Percentiles rank a stretch among this genome's conserved stretches.
phyloP scores from a whole-genome alignment of 2,113 vertebrate species.

The Prolemur simus region DNA sequence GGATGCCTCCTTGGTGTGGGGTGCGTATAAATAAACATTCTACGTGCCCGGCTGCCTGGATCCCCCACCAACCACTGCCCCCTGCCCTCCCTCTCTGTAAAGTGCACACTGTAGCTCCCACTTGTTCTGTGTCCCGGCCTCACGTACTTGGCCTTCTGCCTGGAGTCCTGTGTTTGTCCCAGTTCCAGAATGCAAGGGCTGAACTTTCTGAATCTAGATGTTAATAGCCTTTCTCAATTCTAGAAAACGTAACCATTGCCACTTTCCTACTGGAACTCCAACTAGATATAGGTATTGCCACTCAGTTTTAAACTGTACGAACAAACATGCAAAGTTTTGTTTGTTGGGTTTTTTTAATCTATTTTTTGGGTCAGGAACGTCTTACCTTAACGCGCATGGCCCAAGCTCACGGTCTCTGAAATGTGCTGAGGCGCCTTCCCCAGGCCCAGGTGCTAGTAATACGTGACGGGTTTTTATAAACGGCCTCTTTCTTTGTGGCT shows the following conservation, averaged over 20 bases:
- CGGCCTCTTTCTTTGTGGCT: neutral
- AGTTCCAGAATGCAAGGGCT: neutral
- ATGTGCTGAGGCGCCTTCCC: neutral
- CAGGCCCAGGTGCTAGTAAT: neutral
- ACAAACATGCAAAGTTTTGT: neutral
- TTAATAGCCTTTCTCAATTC: neutral
- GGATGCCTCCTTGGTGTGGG: neutral
- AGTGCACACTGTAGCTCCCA: too few species aligned
- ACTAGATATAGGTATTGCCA: neutral
- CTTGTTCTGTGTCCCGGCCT: neutral
- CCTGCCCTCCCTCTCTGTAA: neutral
- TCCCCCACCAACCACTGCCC: accelerated
- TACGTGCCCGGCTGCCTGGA: neutral
- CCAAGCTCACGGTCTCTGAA: neutral
- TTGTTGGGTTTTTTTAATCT: neutral
- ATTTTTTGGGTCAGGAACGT: neutral
- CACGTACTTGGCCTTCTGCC: neutral
- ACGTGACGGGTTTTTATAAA: neutral
- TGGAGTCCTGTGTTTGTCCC: neutral
- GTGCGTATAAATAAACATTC: neutral
- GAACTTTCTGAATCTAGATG: too few species aligned
- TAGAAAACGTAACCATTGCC: neutral
- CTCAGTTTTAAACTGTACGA: neutral
- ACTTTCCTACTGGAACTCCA: neutral
- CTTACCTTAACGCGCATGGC: neutral